phyloP scores from a whole-genome alignment of 2,888 invertebrate species.

The Tetragonula carbonaria region DNA sequence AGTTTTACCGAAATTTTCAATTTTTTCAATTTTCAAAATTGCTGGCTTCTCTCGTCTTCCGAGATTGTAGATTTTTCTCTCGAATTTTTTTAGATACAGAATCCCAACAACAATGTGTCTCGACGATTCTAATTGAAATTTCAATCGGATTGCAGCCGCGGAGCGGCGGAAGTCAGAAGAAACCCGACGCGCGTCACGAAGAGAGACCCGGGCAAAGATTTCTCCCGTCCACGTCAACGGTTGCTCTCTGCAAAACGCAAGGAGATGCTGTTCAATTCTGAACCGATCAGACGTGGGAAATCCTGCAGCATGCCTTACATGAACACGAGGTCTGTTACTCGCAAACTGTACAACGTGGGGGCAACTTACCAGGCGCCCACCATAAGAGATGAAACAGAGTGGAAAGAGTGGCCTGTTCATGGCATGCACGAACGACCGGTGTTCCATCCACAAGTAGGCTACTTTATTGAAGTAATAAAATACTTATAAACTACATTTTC shows the following conservation, averaged over 20 bases:
- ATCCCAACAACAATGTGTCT: no score
- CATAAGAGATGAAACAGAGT: conserved; percentile 73
- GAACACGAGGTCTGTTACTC: conserved; percentile 81
- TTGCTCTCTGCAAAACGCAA: conserved; percentile 70
- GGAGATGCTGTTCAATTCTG: conserved; percentile 35
- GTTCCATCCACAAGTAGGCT: conserved; percentile 77
- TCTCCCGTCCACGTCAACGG: conserved; percentile 68
- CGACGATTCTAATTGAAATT: no score
- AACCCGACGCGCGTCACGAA: conserved; percentile 74
- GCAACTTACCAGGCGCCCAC: conserved; percentile 80
- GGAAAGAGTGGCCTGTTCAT: conserved; percentile 81
- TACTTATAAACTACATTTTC: neutral
- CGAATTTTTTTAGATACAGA: no score
- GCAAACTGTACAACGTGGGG: conserved; percentile 79
- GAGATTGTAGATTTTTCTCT: no score
- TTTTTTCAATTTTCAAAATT: neutral
- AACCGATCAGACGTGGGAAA: conserved; percentile 63
- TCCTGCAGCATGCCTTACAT: conserved; percentile 73
- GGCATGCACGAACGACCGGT: conserved; percentile 82
- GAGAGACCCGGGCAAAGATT: conserved; percentile 69
- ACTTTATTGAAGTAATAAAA: neutral
- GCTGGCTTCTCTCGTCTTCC: no score
- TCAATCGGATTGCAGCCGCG: conserved; percentile 34
- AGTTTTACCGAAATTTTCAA: neutral
- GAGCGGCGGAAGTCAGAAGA: conserved; percentile 68